Percentiles rank a stretch among this genome's conserved stretches.
phyloP scores from a whole-genome alignment of 2,113 vertebrate species.

The Scophthalmus maximus region DNA sequence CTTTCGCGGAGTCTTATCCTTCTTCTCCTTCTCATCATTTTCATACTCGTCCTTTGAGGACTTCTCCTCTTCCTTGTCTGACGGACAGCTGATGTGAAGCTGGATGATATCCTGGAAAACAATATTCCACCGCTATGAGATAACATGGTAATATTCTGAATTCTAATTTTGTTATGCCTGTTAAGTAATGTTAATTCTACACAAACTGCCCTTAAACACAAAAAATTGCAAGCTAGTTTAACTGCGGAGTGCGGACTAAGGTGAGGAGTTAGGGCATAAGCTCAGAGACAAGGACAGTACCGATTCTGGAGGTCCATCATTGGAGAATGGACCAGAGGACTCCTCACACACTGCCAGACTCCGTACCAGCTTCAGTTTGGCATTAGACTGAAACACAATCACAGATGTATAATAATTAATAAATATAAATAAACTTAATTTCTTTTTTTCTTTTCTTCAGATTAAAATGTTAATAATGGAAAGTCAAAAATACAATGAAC shows the following conservation, averaged over 20 bases:
- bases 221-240: not conserved
- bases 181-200: not conserved
- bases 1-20: conserved; percentile 93
- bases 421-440: too few species aligned
- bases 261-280: conserved; percentile 25
- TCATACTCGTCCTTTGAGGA: conserved; percentile 93
- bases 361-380: conserved; percentile 96
- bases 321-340: conserved; percentile 88
- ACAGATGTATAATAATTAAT: conserved; percentile 37
- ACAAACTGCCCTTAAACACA: not conserved
- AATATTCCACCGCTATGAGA: conserved; percentile 13
- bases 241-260: not conserved
- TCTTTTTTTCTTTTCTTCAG: too few species aligned
- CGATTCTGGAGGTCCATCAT: conserved; percentile 90
- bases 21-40: conserved; percentile 97
- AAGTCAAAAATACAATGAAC: conserved; percentile 12
- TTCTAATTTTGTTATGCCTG: conserved; percentile 1
- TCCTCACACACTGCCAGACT: conserved; percentile 98
- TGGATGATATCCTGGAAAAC: conserved; percentile 94
- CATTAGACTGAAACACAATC: conserved; percentile 89
- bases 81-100: conserved; percentile 96
- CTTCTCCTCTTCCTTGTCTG: conserved; percentile 98
- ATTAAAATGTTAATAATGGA: conserved; percentile 44
- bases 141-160: conserved; percentile 10
- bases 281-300: conserved; percentile 46